phyloP scores from a whole-genome alignment of 2,888 invertebrate species.

The Nudaria mundana region DNA sequence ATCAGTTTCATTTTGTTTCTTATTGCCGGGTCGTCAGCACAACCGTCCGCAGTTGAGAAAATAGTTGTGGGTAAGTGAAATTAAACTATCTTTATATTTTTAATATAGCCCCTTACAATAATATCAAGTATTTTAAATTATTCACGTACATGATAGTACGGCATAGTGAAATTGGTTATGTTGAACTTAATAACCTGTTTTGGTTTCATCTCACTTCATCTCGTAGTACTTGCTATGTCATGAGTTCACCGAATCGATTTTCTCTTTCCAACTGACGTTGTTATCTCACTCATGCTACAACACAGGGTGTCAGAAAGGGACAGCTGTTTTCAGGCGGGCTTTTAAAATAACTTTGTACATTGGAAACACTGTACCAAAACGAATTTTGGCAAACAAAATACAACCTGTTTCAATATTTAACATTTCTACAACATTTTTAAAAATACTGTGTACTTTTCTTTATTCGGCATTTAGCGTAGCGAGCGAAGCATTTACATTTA shows the following conservation, averaged over 20 bases:
- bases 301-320: slow-evolving; percentile 32
- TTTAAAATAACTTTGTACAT: slow-evolving; percentile 34
- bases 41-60: slow-evolving; percentile 68
- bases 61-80: slow-evolving; percentile 72
- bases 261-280: slow-evolving; percentile 50
- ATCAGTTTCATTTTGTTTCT: slow-evolving; percentile 59
- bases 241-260: slow-evolving; percentile 36
- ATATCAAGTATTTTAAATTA: too few relatives aligned
- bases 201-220: slow-evolving; percentile 47
- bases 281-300: slow-evolving; percentile 40
- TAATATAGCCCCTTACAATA: neutral
- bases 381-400: too few relatives aligned
- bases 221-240: slow-evolving; percentile 36
- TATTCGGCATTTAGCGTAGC: too few relatives aligned
- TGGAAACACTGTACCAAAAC: too few relatives aligned
- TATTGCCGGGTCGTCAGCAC: slow-evolving; percentile 53
- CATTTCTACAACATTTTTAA: too few relatives aligned
- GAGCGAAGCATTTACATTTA: too few relatives aligned
- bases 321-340: slow-evolving; percentile 25
- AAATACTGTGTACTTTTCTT: too few relatives aligned
- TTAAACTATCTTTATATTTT: neutral
- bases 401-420: too few relatives aligned
- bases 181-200: slow-evolving; percentile 31
- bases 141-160: too few relatives aligned
- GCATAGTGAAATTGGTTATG: slow-evolving; percentile 12